Conservation (phyloP, 2,797 vertebrate species). For the Pelochelys cantorii region DNA sequence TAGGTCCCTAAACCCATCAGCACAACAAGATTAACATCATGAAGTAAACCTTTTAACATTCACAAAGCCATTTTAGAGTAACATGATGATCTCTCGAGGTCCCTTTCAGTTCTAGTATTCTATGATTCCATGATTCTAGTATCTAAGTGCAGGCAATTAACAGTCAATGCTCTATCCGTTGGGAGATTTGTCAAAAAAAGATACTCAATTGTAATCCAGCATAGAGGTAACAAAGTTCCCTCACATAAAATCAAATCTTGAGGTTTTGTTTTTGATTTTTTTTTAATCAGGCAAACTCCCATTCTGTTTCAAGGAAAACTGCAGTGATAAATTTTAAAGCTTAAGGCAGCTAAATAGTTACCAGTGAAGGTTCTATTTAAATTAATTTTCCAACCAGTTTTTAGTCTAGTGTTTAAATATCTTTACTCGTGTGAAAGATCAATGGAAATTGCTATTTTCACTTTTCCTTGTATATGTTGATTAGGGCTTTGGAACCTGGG, state of each 20-base stretch:
- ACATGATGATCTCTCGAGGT: too few relatives aligned
- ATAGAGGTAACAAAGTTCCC: background rate
- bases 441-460: background rate
- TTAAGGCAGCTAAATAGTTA: background rate
- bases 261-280: background rate
- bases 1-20: too few relatives aligned
- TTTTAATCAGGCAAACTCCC: background rate
- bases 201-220: background rate
- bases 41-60: too few relatives aligned
- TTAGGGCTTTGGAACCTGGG: background rate
- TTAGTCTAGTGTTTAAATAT: background rate
- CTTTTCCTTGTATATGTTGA: background rate
- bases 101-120: too few relatives aligned
- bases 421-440: conserved; percentile 16
- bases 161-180: background rate
- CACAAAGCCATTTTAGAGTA: too few relatives aligned
- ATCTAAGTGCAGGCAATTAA: background rate
- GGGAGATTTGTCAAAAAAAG: background rate
- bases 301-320: background rate
- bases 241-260: background rate
- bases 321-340: background rate
- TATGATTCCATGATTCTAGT: too few relatives aligned
- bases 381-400: conserved; percentile 15
- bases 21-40: too few relatives aligned
- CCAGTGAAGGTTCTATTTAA: background rate